Base-by-base conservation (phyloP, 1,140 invertebrate species). In the Lethocerus indicus region DNA sequence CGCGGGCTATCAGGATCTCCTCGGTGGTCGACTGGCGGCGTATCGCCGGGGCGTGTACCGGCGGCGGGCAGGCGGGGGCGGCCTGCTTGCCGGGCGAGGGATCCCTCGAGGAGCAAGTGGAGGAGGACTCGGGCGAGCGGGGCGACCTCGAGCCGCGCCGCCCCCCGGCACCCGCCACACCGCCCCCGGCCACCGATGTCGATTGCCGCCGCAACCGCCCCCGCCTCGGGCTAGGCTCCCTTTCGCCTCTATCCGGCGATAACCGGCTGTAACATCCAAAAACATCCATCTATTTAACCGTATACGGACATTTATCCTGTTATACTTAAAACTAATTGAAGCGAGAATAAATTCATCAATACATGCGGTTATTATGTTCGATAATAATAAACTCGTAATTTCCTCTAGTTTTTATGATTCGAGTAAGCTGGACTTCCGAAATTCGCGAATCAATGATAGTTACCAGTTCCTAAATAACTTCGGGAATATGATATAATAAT, bases 11-110 rank as follows among this genome's bases (percentile, higher is more conserved):
- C 14, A 92, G 66, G 56, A 92, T 92, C 64, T 92, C 87, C 63
- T 89, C 85, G 1, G 87, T 90, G 1, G 87, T 90, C 7, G 86
- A 90, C 67, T 90, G 87, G 55, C 87, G 68, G 54, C 87, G 68
- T 21, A 87, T 83, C 41, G 77, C 73, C 12, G 81, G 82, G 47
- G 80, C 71, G 56, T 79, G 72, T 25, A 64, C 68, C 13, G 68
- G 62, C 2, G 70, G 39, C 29, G 55, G 35, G 20, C 58, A 51
- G 35, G 61, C 58, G 25, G 60, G 29, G n/a, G 59, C 51, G 35
- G 61, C 58, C 24, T 59, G 29, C 9, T 50, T 54, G 20, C 58
- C 50, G 1, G 68, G 68, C 32, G 63, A 66, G 29, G 67, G 66
- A 49, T 71, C 69, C n/a, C 69, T 57, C 1, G 81, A 84, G 32